These are phyloP conservation scores for Brachyhypopomus gauderio DNA, from an alignment of 2,113 vertebrate species.

Conservation along the genomic window DNA sequence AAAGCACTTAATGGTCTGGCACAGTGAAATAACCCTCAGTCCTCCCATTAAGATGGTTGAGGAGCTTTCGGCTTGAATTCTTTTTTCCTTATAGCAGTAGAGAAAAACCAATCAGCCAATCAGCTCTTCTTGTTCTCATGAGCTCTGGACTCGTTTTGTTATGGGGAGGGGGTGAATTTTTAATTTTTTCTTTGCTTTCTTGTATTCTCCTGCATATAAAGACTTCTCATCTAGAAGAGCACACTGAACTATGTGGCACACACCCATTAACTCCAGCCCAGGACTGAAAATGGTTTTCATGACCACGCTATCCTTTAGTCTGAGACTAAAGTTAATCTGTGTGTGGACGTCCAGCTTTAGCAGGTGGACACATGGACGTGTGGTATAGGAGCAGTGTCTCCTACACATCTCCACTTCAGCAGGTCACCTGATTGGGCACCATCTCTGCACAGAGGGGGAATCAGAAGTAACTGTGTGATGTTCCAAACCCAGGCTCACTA, in stretches of 20 bases:
- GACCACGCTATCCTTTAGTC: not conserved
- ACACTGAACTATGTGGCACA: conserved; percentile 24
- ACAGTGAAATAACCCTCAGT: conserved; percentile 58
- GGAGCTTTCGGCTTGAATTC: conserved; percentile 8
- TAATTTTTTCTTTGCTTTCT: not conserved
- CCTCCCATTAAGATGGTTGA: conserved; percentile 30
- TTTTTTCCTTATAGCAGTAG: not conserved
- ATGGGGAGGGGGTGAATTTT: not conserved
- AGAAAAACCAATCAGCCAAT: conserved; percentile 23
- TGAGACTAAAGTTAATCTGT: not conserved
- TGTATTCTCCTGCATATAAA: conserved; percentile 28
- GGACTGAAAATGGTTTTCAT: not conserved
- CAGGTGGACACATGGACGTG: not conserved
- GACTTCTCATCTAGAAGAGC: conserved; percentile 30
- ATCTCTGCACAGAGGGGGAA: conserved; percentile 46
- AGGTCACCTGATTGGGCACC: conserved; percentile 13
- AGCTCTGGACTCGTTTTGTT: not conserved
- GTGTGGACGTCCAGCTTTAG: not conserved
- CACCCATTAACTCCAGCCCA: not conserved
- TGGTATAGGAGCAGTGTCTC: not conserved
- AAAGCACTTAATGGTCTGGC: conserved; percentile 63
- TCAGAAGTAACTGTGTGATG: conserved; percentile 46
- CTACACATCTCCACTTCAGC: not conserved
- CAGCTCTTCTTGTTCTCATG: not conserved
- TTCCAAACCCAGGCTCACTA: conserved; percentile 62